Base-by-base conservation (phyloP, 2,113 vertebrate genomes). In the Urocynchramus pylzowi region DNA sequence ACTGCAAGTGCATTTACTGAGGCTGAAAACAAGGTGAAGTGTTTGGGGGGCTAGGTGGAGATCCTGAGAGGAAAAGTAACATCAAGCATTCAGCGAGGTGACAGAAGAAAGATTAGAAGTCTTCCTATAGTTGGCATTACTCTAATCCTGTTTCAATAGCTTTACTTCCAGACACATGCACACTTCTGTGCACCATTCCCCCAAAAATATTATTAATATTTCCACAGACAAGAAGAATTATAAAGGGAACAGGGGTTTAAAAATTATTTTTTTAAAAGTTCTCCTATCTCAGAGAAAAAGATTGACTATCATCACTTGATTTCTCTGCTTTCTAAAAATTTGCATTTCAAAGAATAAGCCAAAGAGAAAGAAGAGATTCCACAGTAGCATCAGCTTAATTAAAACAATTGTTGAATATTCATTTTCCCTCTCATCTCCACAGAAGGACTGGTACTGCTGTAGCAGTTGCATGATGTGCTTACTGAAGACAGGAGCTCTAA, bases 371-470 rank as follows among this genome's bases (percentile, higher is more conserved):
- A 81, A 84, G 16, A 64, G 37, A 87, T 39, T 31, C 50, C 56
- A 75, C 37, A 84, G 64, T 7, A 71, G 26, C n/a, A 70, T 54
- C 64, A 75, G 53, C 57, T 75, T 89, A 84, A 84, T 68, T 68
- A 76, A 93, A 95, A 75, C 68, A 71, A 47, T n/a, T 71, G 13
- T 30, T 95, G 80, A 94, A 89, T 94, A 84, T 93, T 95, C 31
- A 39, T 96, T 93, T 88, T 86, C 24, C 52, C 75, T 90, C 52
- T 67, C 39, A 59, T 84, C 73, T 84, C 54, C 28, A 45, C 49
- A 50, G 79, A 80, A 94, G 68, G 11, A 33, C 5, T 44, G 17
- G 16, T 41, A 28, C 37, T 52, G 64, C 73, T 71, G 6, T 4
- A 45, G 18, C 10, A 5, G 28, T 21, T 57, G 28, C 2, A 2